Conservation (phyloP, 1,140 invertebrate species). For the Antheraea mylitta region DNA sequence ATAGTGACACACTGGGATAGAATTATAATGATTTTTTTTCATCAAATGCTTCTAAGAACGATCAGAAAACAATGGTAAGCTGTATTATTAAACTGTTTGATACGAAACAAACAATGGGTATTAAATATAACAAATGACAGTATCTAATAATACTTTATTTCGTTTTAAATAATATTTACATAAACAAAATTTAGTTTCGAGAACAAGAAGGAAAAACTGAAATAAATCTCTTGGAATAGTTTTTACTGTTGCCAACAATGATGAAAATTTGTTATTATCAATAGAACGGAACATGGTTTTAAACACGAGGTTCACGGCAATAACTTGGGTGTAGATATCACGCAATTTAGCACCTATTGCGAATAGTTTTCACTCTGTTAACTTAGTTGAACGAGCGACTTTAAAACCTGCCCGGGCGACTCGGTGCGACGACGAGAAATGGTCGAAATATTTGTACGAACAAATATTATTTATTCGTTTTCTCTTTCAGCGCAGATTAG, state of each 20-base stretch:
- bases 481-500: constrained; percentile 43
- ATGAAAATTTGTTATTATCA: constrained; percentile 10
- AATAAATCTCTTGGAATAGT: no score
- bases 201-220: no score
- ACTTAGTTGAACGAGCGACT: constrained; percentile 42
- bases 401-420: constrained; percentile 43
- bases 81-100: constrained; percentile 55
- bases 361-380: constrained; percentile 58
- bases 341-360: constrained; percentile 42
- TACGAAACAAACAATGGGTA: constrained; percentile 46
- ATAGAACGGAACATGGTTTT: constrained; percentile 34
- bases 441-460: constrained; percentile 62
- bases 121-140: constrained; percentile 55
- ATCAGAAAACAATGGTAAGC: constrained; percentile 45
- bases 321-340: constrained; percentile 41
- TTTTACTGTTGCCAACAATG: no score
- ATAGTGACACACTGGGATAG: not conserved
- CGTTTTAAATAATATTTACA: not conserved
- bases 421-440: constrained; percentile 38
- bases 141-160: not conserved
- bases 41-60: constrained; percentile 39
- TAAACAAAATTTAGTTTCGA: no score
- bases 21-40: constrained; percentile 37
- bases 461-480: constrained; percentile 50
- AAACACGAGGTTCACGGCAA: constrained; percentile 45